phyloP scores from a whole-genome alignment of 2,113 vertebrate species.

The Seriola quinqueradiata region DNA sequence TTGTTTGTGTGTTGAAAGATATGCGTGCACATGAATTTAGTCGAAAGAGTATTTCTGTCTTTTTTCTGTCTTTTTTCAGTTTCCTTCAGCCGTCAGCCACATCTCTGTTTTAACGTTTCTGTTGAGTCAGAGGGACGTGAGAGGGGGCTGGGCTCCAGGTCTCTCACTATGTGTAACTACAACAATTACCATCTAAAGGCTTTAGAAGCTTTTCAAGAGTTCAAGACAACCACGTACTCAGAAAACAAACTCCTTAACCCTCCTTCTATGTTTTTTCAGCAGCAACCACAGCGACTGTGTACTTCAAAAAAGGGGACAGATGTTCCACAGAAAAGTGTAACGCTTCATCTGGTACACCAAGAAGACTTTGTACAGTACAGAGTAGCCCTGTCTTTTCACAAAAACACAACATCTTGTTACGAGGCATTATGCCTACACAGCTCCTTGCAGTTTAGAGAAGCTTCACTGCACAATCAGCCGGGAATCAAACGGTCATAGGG shows the following conservation, averaged over 20 bases:
- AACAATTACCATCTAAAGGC: constrained; percentile 68
- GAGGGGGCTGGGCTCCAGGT: constrained; percentile 30
- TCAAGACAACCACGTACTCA: constrained; percentile 45
- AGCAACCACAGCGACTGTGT: background rate
- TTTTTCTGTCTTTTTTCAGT: background rate
- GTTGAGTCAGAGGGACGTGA: background rate
- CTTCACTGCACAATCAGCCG: constrained; percentile 10
- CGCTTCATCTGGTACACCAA: background rate
- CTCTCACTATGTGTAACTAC: constrained; percentile 61
- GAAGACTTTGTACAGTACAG: constrained; percentile 22
- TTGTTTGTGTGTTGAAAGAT: constrained; percentile 6
- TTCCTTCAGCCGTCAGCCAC: background rate
- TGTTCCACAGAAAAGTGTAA: constrained; percentile 9
- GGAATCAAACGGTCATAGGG: constrained; percentile 40
- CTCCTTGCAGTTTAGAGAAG: constrained; percentile 2
- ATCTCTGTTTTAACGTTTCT: constrained; percentile 30
- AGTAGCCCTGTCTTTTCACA: constrained; percentile 14
- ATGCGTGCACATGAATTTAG: background rate
- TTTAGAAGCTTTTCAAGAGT: constrained; percentile 47
- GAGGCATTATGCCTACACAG: constrained; percentile 40
- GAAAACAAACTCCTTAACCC: constrained; percentile 39
- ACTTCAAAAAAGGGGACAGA: constrained; percentile 24
- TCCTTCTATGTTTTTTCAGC: constrained; percentile 25
- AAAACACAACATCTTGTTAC: constrained; percentile 42
- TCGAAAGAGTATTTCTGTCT: background rate